phyloP scores from a whole-genome alignment of 1,140 invertebrate genomes.

The Drosophila mauritiana region DNA sequence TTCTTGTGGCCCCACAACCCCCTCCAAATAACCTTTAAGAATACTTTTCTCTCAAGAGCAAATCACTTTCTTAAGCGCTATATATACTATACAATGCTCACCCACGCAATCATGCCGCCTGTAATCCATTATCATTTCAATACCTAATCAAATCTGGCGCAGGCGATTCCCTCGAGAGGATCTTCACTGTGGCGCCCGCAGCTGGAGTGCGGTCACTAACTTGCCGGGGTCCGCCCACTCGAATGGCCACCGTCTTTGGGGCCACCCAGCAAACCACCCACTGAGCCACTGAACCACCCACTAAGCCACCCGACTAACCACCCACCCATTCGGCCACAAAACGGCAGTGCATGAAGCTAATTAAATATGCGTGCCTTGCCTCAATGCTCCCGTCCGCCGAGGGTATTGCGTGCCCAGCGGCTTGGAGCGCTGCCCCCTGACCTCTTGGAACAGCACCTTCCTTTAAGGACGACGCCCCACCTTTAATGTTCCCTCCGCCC shows the following conservation, averaged over 20 bases:
- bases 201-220: slow-evolving; percentile 44
- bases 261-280: not conserved
- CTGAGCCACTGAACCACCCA: not conserved
- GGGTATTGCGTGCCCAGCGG: slow-evolving; percentile 62
- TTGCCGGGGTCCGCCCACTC: slow-evolving; percentile 1
- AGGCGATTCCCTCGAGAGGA: slow-evolving; percentile 21
- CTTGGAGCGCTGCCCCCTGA: slow-evolving; percentile 3
- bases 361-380: slow-evolving; percentile 69
- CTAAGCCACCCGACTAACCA: not conserved
- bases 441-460: not conserved
- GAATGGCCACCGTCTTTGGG: not conserved
- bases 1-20: too few species aligned
- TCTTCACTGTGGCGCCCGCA: slow-evolving; percentile 32
- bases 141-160: slow-evolving; percentile 38
- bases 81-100: not conserved
- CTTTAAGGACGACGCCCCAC: slow-evolving; percentile 9
- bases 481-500: slow-evolving; percentile 32
- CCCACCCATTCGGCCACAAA: not conserved
- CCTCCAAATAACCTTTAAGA: not conserved
- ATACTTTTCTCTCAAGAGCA: not conserved
- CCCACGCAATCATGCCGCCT: not conserved
- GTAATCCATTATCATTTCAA: slow-evolving; percentile 38
- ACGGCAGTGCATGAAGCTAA: slow-evolving; percentile 58
- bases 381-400: slow-evolving; percentile 33
- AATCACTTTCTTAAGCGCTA: not conserved